A percentile compares a stretch with the other conserved stretches of the same genome.
phyloP scores from a whole-genome alignment of 2,888 invertebrate species.

The Limulus polyphemus region DNA sequence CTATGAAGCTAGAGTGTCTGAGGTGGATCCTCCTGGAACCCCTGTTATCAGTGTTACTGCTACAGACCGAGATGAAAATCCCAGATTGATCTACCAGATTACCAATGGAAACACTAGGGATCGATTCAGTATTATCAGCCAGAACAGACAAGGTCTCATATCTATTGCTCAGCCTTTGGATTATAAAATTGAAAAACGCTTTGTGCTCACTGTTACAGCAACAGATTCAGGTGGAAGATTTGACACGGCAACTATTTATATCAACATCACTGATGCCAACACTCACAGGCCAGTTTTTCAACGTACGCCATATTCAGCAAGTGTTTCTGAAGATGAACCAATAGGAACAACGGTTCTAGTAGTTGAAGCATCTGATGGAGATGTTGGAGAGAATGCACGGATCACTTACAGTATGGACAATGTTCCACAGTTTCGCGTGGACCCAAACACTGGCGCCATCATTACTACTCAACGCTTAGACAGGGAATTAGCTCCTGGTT shows the following conservation, averaged over 20 bases:
- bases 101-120: constrained; percentile 37
- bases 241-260: constrained; percentile 77
- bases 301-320: constrained; percentile 78
- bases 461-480: constrained; percentile 72
- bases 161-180: constrained; percentile 82
- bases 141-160: constrained; percentile 44
- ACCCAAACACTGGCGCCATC: constrained; percentile 84
- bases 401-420: constrained; percentile 41
- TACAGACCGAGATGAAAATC: constrained; percentile 78
- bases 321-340: constrained; percentile 80
- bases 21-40: constrained; percentile 63
- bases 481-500: constrained; percentile 62
- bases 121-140: constrained; percentile 46
- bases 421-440: constrained; percentile 60
- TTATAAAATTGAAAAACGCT: constrained; percentile 79
- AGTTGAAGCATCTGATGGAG: constrained; percentile 82
- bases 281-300: constrained; percentile 87
- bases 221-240: constrained; percentile 77
- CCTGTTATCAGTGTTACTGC: constrained; percentile 79
- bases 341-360: constrained; percentile 82
- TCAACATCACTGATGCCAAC: constrained; percentile 81
- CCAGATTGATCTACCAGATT: constrained; percentile 39
- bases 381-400: constrained; percentile 82
- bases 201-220: constrained; percentile 61
- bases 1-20: constrained; percentile 48